These are phyloP conservation scores for Plodia interpunctella DNA, from an alignment of 1,140 invertebrate genomes.

Conservation along the genomic window DNA sequence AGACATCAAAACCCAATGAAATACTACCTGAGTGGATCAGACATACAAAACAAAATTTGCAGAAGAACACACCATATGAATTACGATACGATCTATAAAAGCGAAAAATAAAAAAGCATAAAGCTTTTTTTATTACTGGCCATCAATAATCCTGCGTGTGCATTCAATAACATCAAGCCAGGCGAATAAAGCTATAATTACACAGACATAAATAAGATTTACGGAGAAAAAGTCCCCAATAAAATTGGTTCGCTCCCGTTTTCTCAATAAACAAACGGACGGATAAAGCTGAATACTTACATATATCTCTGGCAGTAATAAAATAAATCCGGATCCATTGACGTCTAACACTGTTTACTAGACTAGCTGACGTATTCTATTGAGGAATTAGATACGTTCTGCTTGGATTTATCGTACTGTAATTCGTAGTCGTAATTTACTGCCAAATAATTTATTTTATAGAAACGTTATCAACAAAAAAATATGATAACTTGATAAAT, in stretches of 20 bases:
- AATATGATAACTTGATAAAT: too few relatives aligned
- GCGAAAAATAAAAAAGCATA: constrained; percentile 62
- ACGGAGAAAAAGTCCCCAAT: constrained; percentile 53
- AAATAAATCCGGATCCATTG: constrained; percentile 64
- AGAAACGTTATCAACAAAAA: too few relatives aligned
- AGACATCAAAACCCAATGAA: too few relatives aligned
- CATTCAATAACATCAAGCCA: constrained; percentile 65
- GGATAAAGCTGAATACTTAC: constrained; percentile 63
- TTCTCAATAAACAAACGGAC: constrained; percentile 58
- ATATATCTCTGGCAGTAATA: constrained; percentile 66
- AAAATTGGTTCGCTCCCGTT: constrained; percentile 44
- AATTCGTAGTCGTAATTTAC: too few relatives aligned
- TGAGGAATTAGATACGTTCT: too few relatives aligned
- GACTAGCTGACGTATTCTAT: background rate
- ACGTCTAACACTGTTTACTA: background rate
- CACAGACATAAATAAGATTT: constrained; percentile 65
- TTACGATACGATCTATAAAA: constrained; percentile 43
- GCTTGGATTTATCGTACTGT: too few relatives aligned
- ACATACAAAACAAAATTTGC: background rate
- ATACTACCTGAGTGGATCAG: background rate
- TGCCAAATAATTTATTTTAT: too few relatives aligned
- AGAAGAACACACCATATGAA: constrained; percentile 13
- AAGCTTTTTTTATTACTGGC: constrained; percentile 62
- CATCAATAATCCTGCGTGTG: constrained; percentile 71
- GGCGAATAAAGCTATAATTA: constrained; percentile 71